phyloP scores from a whole-genome alignment of 2,113 vertebrate genomes.

The Strix aluco region DNA sequence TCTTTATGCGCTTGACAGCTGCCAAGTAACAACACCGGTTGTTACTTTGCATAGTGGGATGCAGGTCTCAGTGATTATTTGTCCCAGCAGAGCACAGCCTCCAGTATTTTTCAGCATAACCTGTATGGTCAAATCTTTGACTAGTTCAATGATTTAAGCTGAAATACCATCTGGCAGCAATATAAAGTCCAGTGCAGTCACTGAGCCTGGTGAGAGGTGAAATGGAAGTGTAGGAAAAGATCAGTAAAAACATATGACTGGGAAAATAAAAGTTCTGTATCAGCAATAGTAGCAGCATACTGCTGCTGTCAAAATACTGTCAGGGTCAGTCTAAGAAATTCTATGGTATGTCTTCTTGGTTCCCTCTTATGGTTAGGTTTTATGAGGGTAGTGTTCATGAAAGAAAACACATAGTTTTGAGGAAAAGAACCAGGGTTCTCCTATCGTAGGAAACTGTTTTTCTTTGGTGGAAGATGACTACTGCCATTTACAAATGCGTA shows the following conservation, averaged over 20 bases:
- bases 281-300: background rate
- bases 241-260: background rate
- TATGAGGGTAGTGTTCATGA: background rate
- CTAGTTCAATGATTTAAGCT: background rate
- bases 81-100: background rate
- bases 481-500: background rate
- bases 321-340: background rate
- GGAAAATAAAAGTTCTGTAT: background rate
- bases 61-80: background rate
- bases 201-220: background rate
- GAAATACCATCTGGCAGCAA: background rate
- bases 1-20: background rate
- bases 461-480: background rate
- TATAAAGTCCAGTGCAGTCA: background rate
- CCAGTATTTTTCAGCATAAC: background rate
- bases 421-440: background rate
- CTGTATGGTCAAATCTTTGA: background rate
- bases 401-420: background rate
- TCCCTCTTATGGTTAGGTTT: background rate
- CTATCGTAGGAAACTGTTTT: background rate
- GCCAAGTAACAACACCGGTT: background rate
- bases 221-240: background rate
- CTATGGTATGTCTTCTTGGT: background rate
- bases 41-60: background rate
- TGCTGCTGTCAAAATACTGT: background rate